A percentile compares a stretch with the other conserved stretches of the same genome.
Conservation (phyloP, 2,797 vertebrate genomes). For the Gallinago nigripennis region DNA sequence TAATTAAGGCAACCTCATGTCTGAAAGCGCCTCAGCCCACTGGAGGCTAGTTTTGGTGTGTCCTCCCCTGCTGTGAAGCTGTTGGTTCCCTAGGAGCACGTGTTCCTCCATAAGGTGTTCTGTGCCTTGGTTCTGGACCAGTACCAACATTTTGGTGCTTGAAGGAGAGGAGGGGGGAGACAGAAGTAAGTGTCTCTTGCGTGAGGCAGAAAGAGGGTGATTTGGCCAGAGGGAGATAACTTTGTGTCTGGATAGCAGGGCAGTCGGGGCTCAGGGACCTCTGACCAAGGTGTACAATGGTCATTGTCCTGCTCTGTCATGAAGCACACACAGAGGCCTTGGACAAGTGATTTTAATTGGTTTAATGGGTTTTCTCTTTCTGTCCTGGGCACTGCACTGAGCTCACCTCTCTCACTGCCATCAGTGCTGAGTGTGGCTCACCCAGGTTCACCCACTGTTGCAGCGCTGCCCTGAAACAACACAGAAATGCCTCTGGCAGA, state of each 20-base stretch:
- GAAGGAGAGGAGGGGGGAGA: background rate
- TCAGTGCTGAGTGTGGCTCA: background rate
- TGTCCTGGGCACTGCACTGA: background rate
- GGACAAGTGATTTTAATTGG: background rate
- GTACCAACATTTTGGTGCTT: background rate
- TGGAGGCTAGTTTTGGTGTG: background rate
- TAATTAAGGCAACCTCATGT: background rate
- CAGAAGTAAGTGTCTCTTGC: fast-evolving
- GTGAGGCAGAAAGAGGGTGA: background rate
- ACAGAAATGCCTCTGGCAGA: background rate
- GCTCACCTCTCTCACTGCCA: background rate
- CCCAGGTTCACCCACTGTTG: background rate
- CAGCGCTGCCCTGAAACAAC: background rate
- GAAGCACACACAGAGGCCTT: background rate
- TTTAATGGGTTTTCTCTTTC: background rate
- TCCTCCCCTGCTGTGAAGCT: background rate
- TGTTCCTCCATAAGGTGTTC: background rate
- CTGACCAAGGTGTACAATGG: background rate
- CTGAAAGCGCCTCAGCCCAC: background rate
- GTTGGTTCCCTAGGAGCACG: background rate
- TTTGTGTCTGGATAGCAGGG: background rate
- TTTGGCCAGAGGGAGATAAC: background rate
- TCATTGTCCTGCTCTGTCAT: background rate
- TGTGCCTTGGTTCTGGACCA: background rate
- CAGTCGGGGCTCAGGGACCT: background rate